Percentiles rank a stretch among this genome's conserved stretches.
Evolutionary conservation across 2,113 vertebrate genomes (phyloP).

Genomic region (Mixornis gularis): DNA sequence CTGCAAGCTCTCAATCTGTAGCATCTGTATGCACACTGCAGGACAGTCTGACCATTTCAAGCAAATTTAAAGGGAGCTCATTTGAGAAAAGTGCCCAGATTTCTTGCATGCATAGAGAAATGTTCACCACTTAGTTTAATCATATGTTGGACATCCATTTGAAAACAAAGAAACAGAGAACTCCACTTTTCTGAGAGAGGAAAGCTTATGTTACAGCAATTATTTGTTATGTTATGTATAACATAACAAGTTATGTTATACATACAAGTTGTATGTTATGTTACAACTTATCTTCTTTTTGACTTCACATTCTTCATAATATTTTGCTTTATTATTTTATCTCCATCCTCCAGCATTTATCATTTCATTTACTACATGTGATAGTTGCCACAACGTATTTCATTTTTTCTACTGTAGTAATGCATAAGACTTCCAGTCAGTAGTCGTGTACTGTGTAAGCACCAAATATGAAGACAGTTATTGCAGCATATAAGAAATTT

Average conservation of each 20-base stretch:
- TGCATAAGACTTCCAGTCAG: neutral
- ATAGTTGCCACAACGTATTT: neutral
- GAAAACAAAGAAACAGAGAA: neutral
- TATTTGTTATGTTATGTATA: neutral
- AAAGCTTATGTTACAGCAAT: neutral
- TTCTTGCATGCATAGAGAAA: neutral
- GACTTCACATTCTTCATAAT: neutral
- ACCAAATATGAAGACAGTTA: neutral
- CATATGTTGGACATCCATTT: neutral
- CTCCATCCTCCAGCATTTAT: neutral
- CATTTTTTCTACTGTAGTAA: neutral
- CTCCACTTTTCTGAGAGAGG: neutral
- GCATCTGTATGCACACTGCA: no score
- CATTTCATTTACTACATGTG: neutral
- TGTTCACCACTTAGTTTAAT: neutral
- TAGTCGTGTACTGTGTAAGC: neutral
- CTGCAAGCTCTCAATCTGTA: neutral
- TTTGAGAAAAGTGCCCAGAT: neutral
- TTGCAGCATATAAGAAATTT: neutral
- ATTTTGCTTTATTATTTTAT: neutral
- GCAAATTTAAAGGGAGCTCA: neutral
- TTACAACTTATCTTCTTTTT: neutral
- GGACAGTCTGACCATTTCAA: neutral
- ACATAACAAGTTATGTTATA: neutral
- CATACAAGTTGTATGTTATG: neutral